Base-by-base conservation (phyloP, 2,888 invertebrate species). In the Abscondita cerata region DNA sequence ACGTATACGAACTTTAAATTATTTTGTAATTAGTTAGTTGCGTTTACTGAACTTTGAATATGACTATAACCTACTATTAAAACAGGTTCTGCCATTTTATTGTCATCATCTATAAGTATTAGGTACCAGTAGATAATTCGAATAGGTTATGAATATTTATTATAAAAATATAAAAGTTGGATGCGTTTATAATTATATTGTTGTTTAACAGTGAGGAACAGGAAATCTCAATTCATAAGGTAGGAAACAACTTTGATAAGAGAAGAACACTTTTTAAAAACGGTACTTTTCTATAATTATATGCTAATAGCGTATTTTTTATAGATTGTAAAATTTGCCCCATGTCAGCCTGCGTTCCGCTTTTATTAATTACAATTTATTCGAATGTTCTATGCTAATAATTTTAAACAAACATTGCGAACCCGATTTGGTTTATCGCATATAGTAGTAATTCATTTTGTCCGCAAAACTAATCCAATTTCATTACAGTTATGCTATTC, bases 401-500 rank as follows among this genome's bases (percentile, higher is more conserved):
- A 25, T 25, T 25, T 25, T 25, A 25, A 25, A 25, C 6, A 25
- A 25, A 15, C 41, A 15, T 15, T 41, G 13, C 12, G 13, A 41
- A 11, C 18, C 44, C 1, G 44, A 44, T 18, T 44, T 44, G 44
- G 12, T 40, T 50, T 53, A 59, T 59, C 53, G 59, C 46, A 59
- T 53, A 31, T 51, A 58, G 46, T 59, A 52, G 52, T 46, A 11
- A 19, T 16, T 59, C 38, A 25, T 25, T 34, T 44, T 47, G 52
- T 16, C 19, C 31, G 16, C 46, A 47, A 54, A 46, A 38, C 58
- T 51, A 38, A 54, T 58, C 62, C 54, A 50, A 34, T 59, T 51
- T 54, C 41, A 13, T 44, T 58, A 62, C 62, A 44, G 62, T 62
- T 59, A 61, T 54, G 36, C 56, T 40, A 52, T 60, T 51, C 61